Evolutionary conservation across 2,113 vertebrate genomes (phyloP), one percentile per base, ranked within the genome.

Genomic region (Cyprichromis sp.): DNA sequence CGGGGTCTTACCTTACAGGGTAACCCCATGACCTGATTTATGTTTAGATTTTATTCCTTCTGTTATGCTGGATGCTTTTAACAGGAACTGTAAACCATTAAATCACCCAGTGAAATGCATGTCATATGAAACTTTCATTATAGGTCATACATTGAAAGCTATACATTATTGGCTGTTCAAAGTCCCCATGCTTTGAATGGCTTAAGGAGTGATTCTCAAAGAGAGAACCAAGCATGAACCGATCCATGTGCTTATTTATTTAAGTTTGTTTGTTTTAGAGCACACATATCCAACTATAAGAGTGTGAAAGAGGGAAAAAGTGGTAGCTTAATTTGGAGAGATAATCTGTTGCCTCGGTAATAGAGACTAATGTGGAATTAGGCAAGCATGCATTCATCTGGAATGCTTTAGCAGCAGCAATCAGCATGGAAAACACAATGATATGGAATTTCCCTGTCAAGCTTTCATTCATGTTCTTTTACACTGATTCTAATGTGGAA

Each of bases 331-430:
- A 89, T 82, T 90, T 87, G 80, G 54, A 78, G 55, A 89, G 90
- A 93, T 91, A 90, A 83, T 82, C 29, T 82, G 47, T 4, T 31
- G 90, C 89, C 84, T 89, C 5, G 3, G 76, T 87, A 89, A 94
- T 91, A 89, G 87, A 93, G 89, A 93, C 80, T 89, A 92, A 89
- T 94, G 90, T 91, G 85, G 89, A 86, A 93, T 95, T 86, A 90
- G 80, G 80, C 19, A 78, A 89, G 82, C 90, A 84, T 80, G 42
- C 82, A 26, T 84, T 68, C 52, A 9, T 86, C 93, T 94, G 92
- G 91, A 92, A 91, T 92, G 81, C 81, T 40, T 91, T 83, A 86
- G 87, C 53, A 83, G 80, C 86, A 85, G 17, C 85, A 87, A 93
- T 93, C 91, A 91, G 79, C 8, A 13, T 92, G 91, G 92, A 95